A percentile compares a stretch with the other conserved stretches of the same genome.
Conservation (phyloP, 2,888 invertebrate genomes). For the Taphrorychus bicolor region DNA sequence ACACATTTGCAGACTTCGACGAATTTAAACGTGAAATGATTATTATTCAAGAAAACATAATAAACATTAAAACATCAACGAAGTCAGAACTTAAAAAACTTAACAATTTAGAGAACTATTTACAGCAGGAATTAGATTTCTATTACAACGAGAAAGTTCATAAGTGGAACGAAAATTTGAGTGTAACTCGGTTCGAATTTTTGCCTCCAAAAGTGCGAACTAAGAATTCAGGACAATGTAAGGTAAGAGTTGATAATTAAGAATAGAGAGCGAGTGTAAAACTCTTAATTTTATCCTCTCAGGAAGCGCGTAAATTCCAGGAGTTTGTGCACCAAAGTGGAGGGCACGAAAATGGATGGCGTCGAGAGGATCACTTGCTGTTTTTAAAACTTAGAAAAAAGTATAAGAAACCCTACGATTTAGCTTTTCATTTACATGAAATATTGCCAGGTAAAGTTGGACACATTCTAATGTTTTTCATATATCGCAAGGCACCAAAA, state of each 20-base stretch:
- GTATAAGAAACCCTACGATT: slow-evolving; percentile 47
- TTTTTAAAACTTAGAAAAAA: slow-evolving; percentile 59
- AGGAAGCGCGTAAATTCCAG: slow-evolving; percentile 66
- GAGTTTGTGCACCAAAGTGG: slow-evolving; percentile 62
- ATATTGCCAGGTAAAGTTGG: slow-evolving; percentile 51
- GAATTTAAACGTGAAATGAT: slow-evolving; percentile 52
- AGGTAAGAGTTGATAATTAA: slow-evolving; percentile 45
- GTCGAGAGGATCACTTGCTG: slow-evolving; percentile 64
- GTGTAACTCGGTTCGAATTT: slow-evolving; percentile 29
- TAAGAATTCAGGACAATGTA: slow-evolving; percentile 40
- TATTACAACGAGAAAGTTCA: slow-evolving; percentile 49
- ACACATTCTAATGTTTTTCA: background rate
- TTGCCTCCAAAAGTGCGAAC: slow-evolving; percentile 32
- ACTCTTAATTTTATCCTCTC: slow-evolving; percentile 9
- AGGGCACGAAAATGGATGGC: slow-evolving; percentile 67
- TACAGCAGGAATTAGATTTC: slow-evolving; percentile 48
- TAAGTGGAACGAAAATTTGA: slow-evolving; percentile 50
- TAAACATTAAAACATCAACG: slow-evolving; percentile 45
- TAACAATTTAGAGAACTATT: slow-evolving; percentile 45
- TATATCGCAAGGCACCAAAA: slow-evolving; percentile 7
- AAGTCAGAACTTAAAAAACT: slow-evolving; percentile 46
- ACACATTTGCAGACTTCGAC: slow-evolving; percentile 47
- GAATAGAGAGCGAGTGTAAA: too few relatives aligned
- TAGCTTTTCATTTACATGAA: slow-evolving; percentile 49
- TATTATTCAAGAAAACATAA: slow-evolving; percentile 50